phyloP scores from a whole-genome alignment of 2,113 vertebrate genomes.

The Prietella phreatophila region DNA sequence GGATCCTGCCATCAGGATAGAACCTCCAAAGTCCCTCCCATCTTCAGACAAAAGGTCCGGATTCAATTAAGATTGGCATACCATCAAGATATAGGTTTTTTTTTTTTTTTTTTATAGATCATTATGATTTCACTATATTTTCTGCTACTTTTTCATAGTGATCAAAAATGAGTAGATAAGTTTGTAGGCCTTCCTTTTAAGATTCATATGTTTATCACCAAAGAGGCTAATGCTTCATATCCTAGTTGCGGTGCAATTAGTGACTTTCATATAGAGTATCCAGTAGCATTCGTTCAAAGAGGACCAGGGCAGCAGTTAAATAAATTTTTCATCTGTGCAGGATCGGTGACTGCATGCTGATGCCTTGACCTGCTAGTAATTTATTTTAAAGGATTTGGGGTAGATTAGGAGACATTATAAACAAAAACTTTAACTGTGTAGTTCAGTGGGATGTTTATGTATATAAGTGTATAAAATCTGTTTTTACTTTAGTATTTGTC shows the following conservation, averaged over 20 bases:
- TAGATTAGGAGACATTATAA: neutral
- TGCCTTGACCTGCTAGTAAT: neutral
- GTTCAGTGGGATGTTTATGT: neutral
- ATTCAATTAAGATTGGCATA: neutral
- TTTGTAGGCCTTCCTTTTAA: neutral
- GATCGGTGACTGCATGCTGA: neutral
- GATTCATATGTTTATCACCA: neutral
- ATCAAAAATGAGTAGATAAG: neutral
- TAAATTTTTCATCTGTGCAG: neutral
- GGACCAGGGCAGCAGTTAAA: neutral
- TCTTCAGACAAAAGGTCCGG: constrained; percentile 93
- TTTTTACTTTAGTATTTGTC: neutral
- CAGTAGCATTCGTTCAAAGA: neutral
- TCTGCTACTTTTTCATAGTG: neutral
- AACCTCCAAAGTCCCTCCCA: constrained; percentile 92
- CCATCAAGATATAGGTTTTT: neutral
- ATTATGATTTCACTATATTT: neutral
- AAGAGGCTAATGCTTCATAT: neutral
- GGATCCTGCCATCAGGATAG: constrained; percentile 97
- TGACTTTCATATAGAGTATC: neutral
- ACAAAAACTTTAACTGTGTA: neutral
- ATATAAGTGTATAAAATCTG: neutral
- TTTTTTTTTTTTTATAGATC: neutral
- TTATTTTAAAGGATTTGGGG: neutral
- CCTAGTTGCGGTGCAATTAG: neutral